Evolutionary conservation across 2,797 vertebrate species (phyloP), one percentile per base, ranked within the genome.

Genomic region (Calcarius lapponicus): DNA sequence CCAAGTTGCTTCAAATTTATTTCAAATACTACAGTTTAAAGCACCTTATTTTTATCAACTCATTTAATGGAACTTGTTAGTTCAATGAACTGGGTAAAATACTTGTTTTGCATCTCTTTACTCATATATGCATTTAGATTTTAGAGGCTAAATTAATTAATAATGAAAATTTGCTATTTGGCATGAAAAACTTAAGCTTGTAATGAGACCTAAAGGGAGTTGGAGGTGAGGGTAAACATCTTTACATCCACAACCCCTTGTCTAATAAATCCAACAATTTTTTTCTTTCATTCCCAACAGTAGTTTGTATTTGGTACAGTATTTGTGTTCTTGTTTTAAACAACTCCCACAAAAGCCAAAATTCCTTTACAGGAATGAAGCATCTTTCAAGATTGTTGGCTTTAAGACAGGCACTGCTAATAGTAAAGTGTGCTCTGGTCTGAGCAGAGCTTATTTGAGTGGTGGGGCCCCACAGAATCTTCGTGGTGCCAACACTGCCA

Each of bases 261-360:
- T 70, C 54, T 50, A 62, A 20, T 62, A 73, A 69, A 38, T 70
- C 13, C 1, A 32, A n/a, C 22, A 4, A 2, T 20, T 31, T 47
- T 80, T 88, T 51, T 65, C 21, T 75, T 86, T 66, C 8, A 29
- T 92, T 91, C 18, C 20, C 14, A 32, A 1, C 4, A 16, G 43
- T 56, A 36, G 28, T n/a, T 80, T 2, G 0, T 71, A 21, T 74
- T 94, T 83, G 73, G 38, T 90, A 53, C 11, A 19, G 8, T 17
- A 29, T 54, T 78, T 65, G 14, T 57, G 11, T 86, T 85, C n/a
- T 72, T 65, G 28, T 92, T 84, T 78, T 36, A 74, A 88, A 54
- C 13, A 36, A 17, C 34, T 73, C 28, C 47, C n/a, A n/a, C 1
- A 66, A 76, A 80, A 80, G 40, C 36, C 57, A 48, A 22, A 74